Evolutionary conservation across 2,797 vertebrate genomes (phyloP).

Genomic region (Triplophysa yarkandensis): DNA sequence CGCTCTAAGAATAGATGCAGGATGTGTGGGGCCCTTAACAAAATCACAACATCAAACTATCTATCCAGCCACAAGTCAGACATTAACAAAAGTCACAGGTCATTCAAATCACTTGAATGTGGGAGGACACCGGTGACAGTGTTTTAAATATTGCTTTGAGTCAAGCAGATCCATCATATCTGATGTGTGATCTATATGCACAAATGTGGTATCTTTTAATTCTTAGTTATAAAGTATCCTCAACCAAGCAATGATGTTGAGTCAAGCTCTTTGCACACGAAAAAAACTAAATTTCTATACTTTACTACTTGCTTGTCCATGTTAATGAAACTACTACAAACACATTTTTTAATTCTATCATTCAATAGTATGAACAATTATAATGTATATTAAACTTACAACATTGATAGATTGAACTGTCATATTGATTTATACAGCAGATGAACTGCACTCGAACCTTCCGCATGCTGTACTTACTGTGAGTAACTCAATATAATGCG

Average conservation of each 20-base stretch:
- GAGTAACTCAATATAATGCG: slow-evolving; percentile 55
- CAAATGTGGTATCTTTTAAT: too few relatives aligned
- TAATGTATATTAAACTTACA: too few relatives aligned
- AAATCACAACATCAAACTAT: slow-evolving; percentile 23
- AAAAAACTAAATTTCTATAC: too few relatives aligned
- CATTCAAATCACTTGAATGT: slow-evolving; percentile 14
- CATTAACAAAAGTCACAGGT: slow-evolving; percentile 16
- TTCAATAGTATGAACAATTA: too few relatives aligned
- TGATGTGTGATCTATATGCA: too few relatives aligned
- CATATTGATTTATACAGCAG: not conserved
- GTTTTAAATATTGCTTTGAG: not conserved
- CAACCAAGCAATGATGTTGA: too few relatives aligned
- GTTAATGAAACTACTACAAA: not conserved
- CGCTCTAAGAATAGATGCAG: slow-evolving; percentile 81
- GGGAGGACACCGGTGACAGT: not conserved
- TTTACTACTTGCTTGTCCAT: not conserved
- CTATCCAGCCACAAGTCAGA: slow-evolving; percentile 15
- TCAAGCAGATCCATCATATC: too few relatives aligned
- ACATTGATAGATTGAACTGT: not conserved
- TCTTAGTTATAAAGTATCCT: too few relatives aligned
- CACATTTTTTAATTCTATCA: too few relatives aligned
- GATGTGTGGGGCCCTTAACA: slow-evolving; percentile 47
- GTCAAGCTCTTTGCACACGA: too few relatives aligned
- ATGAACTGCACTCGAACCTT: not conserved
- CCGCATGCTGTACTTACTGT: not conserved